A percentile compares a stretch with the other conserved stretches of the same genome.
Conservation (phyloP, 1,140 invertebrate genomes). For the Sitodiplosis mosellana region DNA sequence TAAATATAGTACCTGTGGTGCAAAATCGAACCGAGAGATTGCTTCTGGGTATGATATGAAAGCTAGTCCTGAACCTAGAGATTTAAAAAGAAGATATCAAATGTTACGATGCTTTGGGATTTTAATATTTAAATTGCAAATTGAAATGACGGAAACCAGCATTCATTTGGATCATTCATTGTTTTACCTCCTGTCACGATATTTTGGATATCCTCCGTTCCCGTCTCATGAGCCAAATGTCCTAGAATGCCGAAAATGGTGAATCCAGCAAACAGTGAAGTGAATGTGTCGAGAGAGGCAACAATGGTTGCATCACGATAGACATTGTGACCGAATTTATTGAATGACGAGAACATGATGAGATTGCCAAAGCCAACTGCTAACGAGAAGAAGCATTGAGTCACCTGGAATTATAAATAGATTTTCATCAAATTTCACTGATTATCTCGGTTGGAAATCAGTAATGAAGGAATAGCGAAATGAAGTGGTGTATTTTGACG, state of each 20-base stretch:
- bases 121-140: too few species aligned
- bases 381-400: slow-evolving; percentile 32
- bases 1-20: too few species aligned
- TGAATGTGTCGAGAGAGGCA: slow-evolving; percentile 48
- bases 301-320: slow-evolving; percentile 51
- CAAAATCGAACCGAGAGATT: slow-evolving; percentile 55
- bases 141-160: too few species aligned
- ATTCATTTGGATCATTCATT: too few species aligned
- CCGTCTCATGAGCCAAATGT: slow-evolving; percentile 39
- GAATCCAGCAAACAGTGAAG: slow-evolving; percentile 58
- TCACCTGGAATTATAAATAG: slow-evolving; percentile 28
- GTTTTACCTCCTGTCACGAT: slow-evolving; percentile 46
- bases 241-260: slow-evolving; percentile 68
- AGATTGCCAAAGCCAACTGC: slow-evolving; percentile 70
- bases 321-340: slow-evolving; percentile 59
- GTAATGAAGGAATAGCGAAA: too few species aligned
- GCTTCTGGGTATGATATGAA: slow-evolving; percentile 82
- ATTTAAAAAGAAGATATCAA: too few species aligned
- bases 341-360: slow-evolving; percentile 68
- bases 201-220: slow-evolving; percentile 30
- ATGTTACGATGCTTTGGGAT: too few species aligned
- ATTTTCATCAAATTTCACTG: too few species aligned
- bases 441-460: too few species aligned
- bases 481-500: too few species aligned
- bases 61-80: too few species aligned